A percentile compares a stretch with the other conserved stretches of the same genome.
Conservation (phyloP, 2,113 vertebrate genomes). For the Gymnogyps californianus region DNA sequence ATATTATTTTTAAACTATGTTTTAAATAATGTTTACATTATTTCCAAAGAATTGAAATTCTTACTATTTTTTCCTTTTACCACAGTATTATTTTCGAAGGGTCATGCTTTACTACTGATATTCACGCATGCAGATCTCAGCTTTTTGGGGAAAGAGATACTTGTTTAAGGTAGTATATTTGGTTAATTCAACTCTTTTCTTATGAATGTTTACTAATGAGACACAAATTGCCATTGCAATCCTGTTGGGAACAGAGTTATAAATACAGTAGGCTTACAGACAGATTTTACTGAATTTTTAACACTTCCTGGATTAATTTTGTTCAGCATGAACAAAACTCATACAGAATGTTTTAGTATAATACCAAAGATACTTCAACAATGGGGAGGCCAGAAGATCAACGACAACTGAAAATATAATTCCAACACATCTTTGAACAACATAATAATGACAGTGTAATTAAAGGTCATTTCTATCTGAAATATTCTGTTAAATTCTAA, state of each 20-base stretch:
- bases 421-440: background rate
- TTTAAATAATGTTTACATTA: background rate
- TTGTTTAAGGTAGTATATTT: background rate
- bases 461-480: background rate
- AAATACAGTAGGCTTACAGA: background rate
- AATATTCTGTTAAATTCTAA: background rate
- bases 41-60: background rate
- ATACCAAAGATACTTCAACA: background rate
- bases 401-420: background rate
- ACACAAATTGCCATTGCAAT: slow-evolving; percentile 29
- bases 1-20: background rate
- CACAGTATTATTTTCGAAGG: background rate
- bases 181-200: slow-evolving; percentile 38
- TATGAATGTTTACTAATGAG: slow-evolving; percentile 21
- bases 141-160: background rate
- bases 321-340: background rate
- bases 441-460: background rate
- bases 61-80: slow-evolving; percentile 9
- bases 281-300: slow-evolving; percentile 31
- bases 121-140: background rate
- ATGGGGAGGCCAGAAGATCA: background rate
- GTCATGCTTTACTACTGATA: background rate
- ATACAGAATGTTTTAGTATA: background rate
- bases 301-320: slow-evolving; percentile 18
- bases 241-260: slow-evolving; percentile 1